Evolutionary conservation across 2,888 invertebrate genomes (phyloP).

Genomic region (Lasius fuliginosus): DNA sequence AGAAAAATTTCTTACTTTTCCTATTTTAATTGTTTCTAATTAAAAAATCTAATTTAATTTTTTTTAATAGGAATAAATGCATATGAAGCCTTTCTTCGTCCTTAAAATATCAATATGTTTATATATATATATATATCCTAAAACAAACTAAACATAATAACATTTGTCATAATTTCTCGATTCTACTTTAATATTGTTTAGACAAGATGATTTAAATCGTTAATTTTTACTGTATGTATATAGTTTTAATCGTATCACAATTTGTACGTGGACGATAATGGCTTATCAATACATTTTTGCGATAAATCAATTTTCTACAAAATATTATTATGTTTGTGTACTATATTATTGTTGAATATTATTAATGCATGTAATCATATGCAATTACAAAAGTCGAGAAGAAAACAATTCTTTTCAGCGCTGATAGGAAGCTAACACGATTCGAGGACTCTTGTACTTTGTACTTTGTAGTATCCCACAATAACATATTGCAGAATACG

Average conservation of each 20-base stretch:
- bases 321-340: not conserved
- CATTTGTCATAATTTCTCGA: not conserved
- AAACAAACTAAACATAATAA: not conserved
- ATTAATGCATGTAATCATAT: not conserved
- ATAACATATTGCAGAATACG: not conserved
- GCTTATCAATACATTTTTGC: not conserved
- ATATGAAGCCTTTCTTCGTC: not conserved
- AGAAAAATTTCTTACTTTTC: not conserved
- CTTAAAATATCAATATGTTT: not conserved
- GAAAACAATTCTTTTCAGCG: not conserved
- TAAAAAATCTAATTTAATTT: no score
- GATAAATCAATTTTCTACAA: not conserved
- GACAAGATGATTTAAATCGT: not conserved
- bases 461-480: not conserved
- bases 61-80: no score
- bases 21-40: no score
- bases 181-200: not conserved
- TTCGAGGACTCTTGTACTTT: conserved; percentile 23
- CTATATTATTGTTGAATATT: not conserved
- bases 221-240: not conserved
- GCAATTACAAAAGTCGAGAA: conserved; percentile 18
- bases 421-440: not conserved
- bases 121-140: not conserved
- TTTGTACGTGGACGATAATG: not conserved
- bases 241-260: not conserved